Evolutionary conservation across 2,888 invertebrate genomes (phyloP), one percentile per base, ranked within the genome.

Genomic region (Euplexia lucipara): DNA sequence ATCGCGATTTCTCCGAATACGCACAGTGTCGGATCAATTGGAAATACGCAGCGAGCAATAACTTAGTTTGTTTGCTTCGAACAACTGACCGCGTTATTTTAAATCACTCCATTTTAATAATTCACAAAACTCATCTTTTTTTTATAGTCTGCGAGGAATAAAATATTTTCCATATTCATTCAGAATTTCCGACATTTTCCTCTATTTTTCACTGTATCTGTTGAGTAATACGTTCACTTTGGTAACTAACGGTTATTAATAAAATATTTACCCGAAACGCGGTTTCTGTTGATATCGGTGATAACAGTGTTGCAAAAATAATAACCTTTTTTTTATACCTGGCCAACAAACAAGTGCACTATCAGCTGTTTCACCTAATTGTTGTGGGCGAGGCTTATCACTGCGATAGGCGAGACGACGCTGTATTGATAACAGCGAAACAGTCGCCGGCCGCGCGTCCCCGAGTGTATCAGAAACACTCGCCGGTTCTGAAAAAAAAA

Each of bases 331-430:
- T 48, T 66, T n/a, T n/a, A n/a, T 67, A 78, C 63, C 57, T 44
- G 20, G 34, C 53, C 41, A 69, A 63, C 62, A 72, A 61, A 60
- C 58, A 63, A 47, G 58, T 74, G 64, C 83, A 80, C 74, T 91
- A 90, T 92, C 90, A 81, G 85, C 85, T 84, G 88, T 89, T 89
- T 83, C 81, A 88, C 89, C 90, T 92, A 91, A 92, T 92, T 92
- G 90, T 90, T 86, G 85, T 86, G 87, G 90, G 88, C 83, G 86
- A 86, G 88, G 83, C 91, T 94, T 94, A 94, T 94, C 94, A 88
- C 48, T 61, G 78, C 81, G 93, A 93, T 93, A 93, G 80, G 76
- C 76, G 83, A 86, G 83, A 83, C 85, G 78, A 81, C 77, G 83
- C 82, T 65, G 67, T 62, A 42, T 68, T 80, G 92, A 94, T 92